Evolutionary conservation across 2,888 invertebrate species (phyloP), one percentile per base, ranked within the genome.

Genomic region (Danaus chrysippus): DNA sequence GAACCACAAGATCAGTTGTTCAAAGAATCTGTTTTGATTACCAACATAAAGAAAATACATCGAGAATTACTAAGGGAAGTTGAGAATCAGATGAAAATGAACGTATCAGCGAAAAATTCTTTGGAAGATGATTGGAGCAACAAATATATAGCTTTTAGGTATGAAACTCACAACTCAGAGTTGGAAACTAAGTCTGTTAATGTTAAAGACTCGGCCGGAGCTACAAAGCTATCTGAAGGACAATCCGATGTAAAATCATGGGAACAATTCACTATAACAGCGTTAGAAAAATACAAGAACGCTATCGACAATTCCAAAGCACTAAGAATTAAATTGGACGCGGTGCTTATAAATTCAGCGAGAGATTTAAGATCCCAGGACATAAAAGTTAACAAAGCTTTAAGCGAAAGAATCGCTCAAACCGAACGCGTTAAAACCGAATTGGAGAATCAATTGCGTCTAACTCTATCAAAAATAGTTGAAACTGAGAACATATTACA

Each of bases 71-170:
- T 95, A 10, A 91, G 92, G 65, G 94, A 95, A 67, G 92, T 96
- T 1, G 93, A 95, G 61, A 87, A 92, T 58, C 96, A 96, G 77
- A 84, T 95, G 71, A 79, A 92, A 19, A 93, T 95, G 77, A 94
- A 96, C 73, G 93, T 95, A 57, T 94, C 95, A 0, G 94, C 95
- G 0, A 97, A 97, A 76, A 92, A 93, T 67, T 92, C 95, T 23
- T 79, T 97, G 65, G 97, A 98, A 86, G 93, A 93, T 68, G 97
- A 98, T 78, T 97, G 97, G 97, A 96, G 97, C 71, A 96, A 98
- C 77, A 98, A 98, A 85, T 93, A 92, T 69, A 93, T 96, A 69
- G 93, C 96, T 1, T 94, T 95, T 72, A 94, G 95, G 73, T 94
- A 96, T 49, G 97, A 97, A 74, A 92, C 93, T 0, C 80, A 89